These are phyloP conservation scores for Drosophila helvetica DNA, from an alignment of 2,888 invertebrate genomes.

Conservation along the genomic window DNA sequence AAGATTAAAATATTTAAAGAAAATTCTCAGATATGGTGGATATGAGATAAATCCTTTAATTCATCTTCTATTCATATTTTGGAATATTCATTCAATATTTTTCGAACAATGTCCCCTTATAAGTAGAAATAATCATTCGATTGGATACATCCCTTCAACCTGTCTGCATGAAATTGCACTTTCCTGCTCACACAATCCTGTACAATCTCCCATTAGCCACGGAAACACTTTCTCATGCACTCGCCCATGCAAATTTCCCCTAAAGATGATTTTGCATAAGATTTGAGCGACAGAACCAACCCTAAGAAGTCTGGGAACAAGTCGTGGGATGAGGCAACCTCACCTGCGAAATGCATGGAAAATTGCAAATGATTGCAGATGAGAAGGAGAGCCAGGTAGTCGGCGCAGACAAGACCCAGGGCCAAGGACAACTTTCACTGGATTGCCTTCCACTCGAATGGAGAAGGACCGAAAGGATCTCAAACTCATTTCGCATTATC, in stretches of 20 bases:
- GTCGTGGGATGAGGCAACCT: slow-evolving; percentile 38
- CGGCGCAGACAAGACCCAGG: not conserved
- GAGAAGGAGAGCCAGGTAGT: slow-evolving; percentile 26
- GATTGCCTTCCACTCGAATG: slow-evolving; percentile 66
- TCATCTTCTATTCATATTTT: not conserved
- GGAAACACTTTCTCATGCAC: slow-evolving; percentile 77
- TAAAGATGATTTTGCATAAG: slow-evolving; percentile 77
- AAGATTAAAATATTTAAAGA: too few species aligned
- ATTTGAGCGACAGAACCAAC: slow-evolving; percentile 42
- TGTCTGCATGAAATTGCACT: slow-evolving; percentile 48
- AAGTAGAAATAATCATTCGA: not conserved
- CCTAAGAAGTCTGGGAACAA: slow-evolving; percentile 62
- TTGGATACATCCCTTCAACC: slow-evolving; percentile 15
- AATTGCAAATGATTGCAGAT: slow-evolving; percentile 29
- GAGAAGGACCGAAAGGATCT: slow-evolving; percentile 34
- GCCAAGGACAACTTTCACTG: slow-evolving; percentile 61
- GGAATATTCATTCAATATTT: not conserved
- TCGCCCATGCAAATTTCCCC: slow-evolving; percentile 74
- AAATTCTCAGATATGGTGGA: too few species aligned
- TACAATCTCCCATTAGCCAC: slow-evolving; percentile 12
- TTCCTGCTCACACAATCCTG: slow-evolving; percentile 33
- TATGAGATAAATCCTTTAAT: not conserved
- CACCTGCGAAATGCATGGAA: slow-evolving; percentile 58
- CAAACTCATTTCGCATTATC: slow-evolving; percentile 79
- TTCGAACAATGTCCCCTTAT: accelerated